Evolutionary conservation across 2,888 invertebrate genomes (phyloP), one percentile per base, ranked within the genome.

Genomic region (Hoplodrina ambigua): DNA sequence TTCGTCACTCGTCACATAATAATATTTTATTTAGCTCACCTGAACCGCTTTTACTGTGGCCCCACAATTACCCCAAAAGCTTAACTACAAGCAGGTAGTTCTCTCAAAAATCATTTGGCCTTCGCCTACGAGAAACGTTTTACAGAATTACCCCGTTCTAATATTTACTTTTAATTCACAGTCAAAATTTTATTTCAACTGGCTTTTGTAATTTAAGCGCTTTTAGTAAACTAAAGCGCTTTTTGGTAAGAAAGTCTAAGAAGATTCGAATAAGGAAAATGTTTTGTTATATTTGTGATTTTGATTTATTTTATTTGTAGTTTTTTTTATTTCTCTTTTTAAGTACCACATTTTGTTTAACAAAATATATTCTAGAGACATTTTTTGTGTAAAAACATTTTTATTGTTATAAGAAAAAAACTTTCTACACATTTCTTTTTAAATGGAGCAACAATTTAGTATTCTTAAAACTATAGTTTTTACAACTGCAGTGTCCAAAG

Each of bases 101-200:
- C 85, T 88, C 89, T 90, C 91, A 93, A 94, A 95, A 95, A 95
- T 95, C 95, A 94, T 95, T 95, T 94, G 91, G 87, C 87, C 88
- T 89, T 90, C 83, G 91, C 91, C 90, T 91, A 89, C 89, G 88
- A 86, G 89, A 87, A 89, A 88, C 89, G 87, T 91, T 91, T 90
- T 88, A 88, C 91, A 87, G 86, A 93, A 94, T 93, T 91, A 91
- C 92, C 88, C 90, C 82, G 87, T 90, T 88, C 83, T 88, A 85
- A 92, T 94, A 92, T 95, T 96, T 95, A 95, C 94, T 94, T 95
- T 96, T 95, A 94, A 95, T 95, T 93, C 91, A 86, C 89, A 90
- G 88, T 88, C 92, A 90, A 94, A 94, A 94, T 94, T 95, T 94
- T 93, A 94, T 94, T 91, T 90, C 85, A 87, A 86, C 78, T 85